Base-by-base conservation (phyloP, 2,113 vertebrate genomes). In the Stercorarius parasiticus region DNA sequence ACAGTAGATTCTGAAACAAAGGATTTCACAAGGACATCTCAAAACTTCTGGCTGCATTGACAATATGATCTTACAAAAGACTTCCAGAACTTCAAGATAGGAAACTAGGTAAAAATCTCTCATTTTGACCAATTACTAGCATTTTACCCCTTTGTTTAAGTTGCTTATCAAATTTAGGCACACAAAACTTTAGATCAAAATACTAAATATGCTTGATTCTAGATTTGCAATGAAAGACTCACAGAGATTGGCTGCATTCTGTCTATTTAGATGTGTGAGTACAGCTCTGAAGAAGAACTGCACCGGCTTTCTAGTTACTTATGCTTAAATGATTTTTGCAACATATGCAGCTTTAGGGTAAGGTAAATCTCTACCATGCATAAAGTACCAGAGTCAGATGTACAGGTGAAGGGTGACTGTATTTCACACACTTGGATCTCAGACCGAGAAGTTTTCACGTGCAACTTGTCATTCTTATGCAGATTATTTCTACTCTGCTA, bases 1-100 rank as follows among this genome's bases (percentile, higher is more conserved):
- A 40, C 34, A 12, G 93, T 74, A n/a, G 96, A 55, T 66, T 96
- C 98, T 98, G 95, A 82, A 98, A 98, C 11, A 97, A 20, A 96
- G 27, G 10, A 50, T 95, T 96, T 89, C 71, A 79, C 20, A 86
- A 45, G 61, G 43, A 56, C 15, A 14, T 72, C 19, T 84, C 65
- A 50, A 55, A 65, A 65, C 2, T 32, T 86, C 59, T 43, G 61
- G 30, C 7, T 4, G 6, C 55, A 20, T 0, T 66, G 29, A 11
- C 25, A 64, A 56, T 5, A 4, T 64, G 23, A 72, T 43, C 56
- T 94, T 71, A 64, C 0, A 0, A 66, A 90, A 71, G 16, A 30
- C 9, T 69, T 78, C 16, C 43, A 81, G 29, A 66, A 79, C 29
- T 86, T 86, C 42, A 55, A 72, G 62, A 59, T 27, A 80, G 7